phyloP scores from a whole-genome alignment of 2,888 invertebrate genomes.

The Melangyna quadrimaculata region DNA sequence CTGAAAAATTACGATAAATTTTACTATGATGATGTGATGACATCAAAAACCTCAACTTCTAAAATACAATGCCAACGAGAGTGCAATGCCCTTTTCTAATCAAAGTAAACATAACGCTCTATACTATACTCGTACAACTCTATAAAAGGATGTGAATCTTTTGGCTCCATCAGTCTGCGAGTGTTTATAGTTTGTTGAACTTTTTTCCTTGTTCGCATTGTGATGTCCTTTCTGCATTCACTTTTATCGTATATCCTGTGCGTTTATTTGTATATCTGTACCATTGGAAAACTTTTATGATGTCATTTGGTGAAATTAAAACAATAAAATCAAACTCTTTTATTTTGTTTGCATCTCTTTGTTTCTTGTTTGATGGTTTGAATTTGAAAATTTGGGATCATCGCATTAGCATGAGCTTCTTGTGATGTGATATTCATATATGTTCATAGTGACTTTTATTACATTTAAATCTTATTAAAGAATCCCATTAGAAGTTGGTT shows the following conservation, averaged over 20 bases:
- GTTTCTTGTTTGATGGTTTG: not conserved
- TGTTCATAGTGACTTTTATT: not conserved
- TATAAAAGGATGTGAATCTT: not conserved
- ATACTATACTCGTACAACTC: no score
- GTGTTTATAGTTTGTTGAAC: constrained; percentile 8
- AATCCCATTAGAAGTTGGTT: no score
- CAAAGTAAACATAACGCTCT: not conserved
- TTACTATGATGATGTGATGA: constrained; percentile 9
- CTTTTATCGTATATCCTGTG: not conserved
- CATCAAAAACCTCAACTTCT: not conserved
- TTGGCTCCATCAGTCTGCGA: constrained; percentile 29
- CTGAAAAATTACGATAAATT: not conserved
- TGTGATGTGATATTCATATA: not conserved
- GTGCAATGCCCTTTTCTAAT: constrained; percentile 1
- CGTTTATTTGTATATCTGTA: not conserved
- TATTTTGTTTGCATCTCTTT: not conserved
- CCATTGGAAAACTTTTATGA: not conserved
- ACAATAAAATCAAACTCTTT: not conserved
- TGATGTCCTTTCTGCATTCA: constrained; percentile 11
- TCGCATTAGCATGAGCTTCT: not conserved
- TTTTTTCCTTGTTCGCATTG: constrained; percentile 12
- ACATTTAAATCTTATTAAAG: not conserved
- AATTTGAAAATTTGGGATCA: not conserved
- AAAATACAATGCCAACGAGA: not conserved
- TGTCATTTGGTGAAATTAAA: not conserved